A percentile compares a stretch with the other conserved stretches of the same genome.
Evolutionary conservation across 2,888 invertebrate species (phyloP).

Genomic region (Allacma fusca): DNA sequence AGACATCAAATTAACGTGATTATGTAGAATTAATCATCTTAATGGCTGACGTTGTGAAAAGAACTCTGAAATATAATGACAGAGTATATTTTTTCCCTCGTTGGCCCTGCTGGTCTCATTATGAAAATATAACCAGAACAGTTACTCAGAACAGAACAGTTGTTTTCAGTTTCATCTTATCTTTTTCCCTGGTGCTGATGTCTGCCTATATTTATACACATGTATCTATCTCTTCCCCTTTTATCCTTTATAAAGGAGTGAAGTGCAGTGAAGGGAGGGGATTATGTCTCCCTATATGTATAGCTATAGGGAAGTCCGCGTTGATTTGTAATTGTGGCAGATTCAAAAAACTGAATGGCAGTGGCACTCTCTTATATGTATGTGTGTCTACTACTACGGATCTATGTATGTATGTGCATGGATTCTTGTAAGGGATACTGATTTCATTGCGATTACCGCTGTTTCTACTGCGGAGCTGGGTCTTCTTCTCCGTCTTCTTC

Average conservation of each 20-base stretch:
- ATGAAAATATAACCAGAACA: constrained; percentile 40
- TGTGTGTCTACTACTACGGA: not conserved
- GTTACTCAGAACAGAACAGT: constrained; percentile 9
- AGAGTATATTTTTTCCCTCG: constrained; percentile 40
- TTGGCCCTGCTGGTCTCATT: constrained; percentile 46
- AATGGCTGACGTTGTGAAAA: constrained; percentile 50
- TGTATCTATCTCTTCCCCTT: constrained; percentile 40
- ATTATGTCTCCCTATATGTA: too few species aligned
- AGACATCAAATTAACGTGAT: constrained; percentile 55
- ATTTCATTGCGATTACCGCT: constrained; percentile 12
- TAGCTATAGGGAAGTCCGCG: not conserved
- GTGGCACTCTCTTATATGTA: not conserved
- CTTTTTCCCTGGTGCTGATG: not conserved
- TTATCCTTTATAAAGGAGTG: not conserved
- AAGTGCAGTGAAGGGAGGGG: not conserved
- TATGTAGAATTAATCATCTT: constrained; percentile 56
- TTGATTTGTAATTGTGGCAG: constrained; percentile 9
- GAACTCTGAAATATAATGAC: constrained; percentile 46
- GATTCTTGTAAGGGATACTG: too few species aligned
- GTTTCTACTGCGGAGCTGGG: constrained; percentile 6
- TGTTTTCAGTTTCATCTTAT: constrained; percentile 36
- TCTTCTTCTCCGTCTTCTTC: constrained; percentile 46
- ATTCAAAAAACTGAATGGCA: constrained; percentile 6
- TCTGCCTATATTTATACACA: constrained; percentile 21
- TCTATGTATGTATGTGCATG: not conserved